phyloP scores from a whole-genome alignment of 2,113 vertebrate species.

The Barnardius zonarius region DNA sequence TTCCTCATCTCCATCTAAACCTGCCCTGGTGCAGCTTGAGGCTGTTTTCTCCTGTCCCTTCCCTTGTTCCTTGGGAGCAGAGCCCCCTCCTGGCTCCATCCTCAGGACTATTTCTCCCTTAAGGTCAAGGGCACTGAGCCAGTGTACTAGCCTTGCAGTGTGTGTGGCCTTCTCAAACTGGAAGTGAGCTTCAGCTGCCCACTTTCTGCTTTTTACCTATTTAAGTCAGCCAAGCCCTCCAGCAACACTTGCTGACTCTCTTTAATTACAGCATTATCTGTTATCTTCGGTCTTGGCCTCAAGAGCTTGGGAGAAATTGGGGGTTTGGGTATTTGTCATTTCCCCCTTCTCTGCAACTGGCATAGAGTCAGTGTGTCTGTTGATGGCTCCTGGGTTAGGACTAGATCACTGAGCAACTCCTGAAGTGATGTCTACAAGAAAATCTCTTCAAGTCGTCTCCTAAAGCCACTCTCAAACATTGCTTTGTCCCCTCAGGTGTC shows the following conservation, averaged over 20 bases:
- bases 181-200: neutral
- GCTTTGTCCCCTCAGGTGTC: slow-evolving; percentile 77
- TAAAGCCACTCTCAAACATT: neutral
- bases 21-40: neutral
- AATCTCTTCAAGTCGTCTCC: neutral
- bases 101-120: neutral
- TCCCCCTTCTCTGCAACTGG: neutral
- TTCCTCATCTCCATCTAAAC: rapidly evolving
- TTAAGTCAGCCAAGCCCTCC: neutral
- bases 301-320: neutral
- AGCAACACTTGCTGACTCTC: neutral
- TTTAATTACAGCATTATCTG: neutral
- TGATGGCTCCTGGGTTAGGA: neutral
- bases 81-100: neutral
- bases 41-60: neutral
- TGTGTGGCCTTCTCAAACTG: neutral
- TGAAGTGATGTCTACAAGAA: rapidly evolving
- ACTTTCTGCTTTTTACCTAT: neutral
- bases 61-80: neutral
- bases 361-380: neutral
- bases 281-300: neutral
- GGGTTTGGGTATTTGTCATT: neutral
- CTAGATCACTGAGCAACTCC: neutral
- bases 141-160: neutral
- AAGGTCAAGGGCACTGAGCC: neutral